Evolutionary conservation across 2,797 vertebrate genomes (phyloP).

Genomic region (Pantherophis vulpinus): DNA sequence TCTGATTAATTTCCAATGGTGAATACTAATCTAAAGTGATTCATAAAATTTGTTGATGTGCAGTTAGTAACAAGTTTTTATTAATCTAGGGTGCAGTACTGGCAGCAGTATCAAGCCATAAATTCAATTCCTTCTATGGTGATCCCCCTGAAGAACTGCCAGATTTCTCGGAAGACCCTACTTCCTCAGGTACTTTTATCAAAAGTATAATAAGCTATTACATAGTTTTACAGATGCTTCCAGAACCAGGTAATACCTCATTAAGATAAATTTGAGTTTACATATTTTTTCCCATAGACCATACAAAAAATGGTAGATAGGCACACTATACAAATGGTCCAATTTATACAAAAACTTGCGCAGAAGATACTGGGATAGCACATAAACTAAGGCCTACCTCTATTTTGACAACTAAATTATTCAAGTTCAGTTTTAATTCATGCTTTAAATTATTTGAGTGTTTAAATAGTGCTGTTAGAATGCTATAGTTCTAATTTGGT

Average conservation of each 20-base stretch:
- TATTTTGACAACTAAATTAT: background rate
- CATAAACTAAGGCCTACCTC: background rate
- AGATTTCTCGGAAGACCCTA: slow-evolving; percentile 95
- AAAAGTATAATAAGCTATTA: slow-evolving; percentile 12
- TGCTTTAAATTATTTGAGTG: background rate
- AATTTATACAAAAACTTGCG: background rate
- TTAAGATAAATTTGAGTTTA: background rate
- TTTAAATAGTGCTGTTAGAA: background rate
- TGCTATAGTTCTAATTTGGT: background rate
- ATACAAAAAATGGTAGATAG: background rate
- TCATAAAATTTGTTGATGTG: slow-evolving; percentile 19
- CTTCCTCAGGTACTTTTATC: slow-evolving; percentile 88
- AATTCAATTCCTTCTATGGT: slow-evolving; percentile 97
- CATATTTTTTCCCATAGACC: background rate
- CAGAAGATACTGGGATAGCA: background rate
- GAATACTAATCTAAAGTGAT: background rate
- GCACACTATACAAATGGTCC: background rate
- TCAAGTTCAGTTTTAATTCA: slow-evolving; percentile 5
- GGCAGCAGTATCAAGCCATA: slow-evolving; percentile 98
- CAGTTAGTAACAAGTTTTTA: slow-evolving; percentile 54
- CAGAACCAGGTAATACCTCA: background rate
- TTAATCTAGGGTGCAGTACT: slow-evolving; percentile 89
- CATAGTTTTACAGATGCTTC: background rate
- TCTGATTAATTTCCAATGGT: background rate
- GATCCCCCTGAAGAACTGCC: slow-evolving; percentile 95